phyloP scores from a whole-genome alignment of 2,113 vertebrate genomes.

The Calypte anna region DNA sequence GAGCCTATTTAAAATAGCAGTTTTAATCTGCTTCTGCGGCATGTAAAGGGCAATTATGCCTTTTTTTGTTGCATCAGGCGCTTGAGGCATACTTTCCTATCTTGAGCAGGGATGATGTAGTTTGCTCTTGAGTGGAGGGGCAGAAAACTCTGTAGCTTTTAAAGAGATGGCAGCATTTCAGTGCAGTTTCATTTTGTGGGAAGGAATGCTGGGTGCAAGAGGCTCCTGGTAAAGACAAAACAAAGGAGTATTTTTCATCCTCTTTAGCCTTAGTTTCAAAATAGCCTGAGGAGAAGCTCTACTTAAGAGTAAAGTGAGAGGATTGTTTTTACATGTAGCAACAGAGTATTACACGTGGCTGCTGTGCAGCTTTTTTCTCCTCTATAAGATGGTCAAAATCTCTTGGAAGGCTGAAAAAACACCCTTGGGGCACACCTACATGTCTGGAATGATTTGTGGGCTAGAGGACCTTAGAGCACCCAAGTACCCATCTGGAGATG shows the following conservation, averaged over 20 bases:
- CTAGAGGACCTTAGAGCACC: background rate
- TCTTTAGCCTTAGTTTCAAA: background rate
- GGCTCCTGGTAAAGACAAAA: background rate
- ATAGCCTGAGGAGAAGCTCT: background rate
- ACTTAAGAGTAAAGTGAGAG: background rate
- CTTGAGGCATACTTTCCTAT: background rate
- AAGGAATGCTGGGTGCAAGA: background rate
- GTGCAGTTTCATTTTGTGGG: background rate
- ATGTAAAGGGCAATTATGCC: background rate
- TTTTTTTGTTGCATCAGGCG: background rate
- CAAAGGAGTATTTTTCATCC: background rate
- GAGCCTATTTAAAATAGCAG: background rate
- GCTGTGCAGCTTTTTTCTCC: background rate
- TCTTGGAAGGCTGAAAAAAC: background rate
- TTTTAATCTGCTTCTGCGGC: background rate
- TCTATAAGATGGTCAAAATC: background rate
- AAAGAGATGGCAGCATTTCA: background rate
- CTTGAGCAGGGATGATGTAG: background rate
- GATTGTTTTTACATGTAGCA: background rate
- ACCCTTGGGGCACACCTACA: rapidly evolving
- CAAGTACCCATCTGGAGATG: background rate
- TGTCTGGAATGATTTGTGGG: background rate
- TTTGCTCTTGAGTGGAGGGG: background rate
- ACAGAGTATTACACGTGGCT: background rate
- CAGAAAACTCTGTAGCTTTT: background rate